Percentiles rank a stretch among this genome's conserved stretches.
phyloP scores from a whole-genome alignment of 2,888 invertebrate genomes.

The Callyntrura sp. region DNA sequence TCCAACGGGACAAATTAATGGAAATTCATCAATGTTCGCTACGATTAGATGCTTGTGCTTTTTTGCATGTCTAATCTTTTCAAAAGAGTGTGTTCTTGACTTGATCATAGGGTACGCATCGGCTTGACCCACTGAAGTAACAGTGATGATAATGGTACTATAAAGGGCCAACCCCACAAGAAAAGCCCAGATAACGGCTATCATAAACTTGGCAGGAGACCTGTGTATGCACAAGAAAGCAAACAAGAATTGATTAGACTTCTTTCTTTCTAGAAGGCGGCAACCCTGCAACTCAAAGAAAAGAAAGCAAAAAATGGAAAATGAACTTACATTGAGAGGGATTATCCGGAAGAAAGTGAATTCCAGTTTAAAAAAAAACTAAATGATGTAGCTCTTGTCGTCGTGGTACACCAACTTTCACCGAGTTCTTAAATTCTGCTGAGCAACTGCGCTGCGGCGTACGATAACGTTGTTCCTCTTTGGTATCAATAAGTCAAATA shows the following conservation, averaged over 20 bases:
- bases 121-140: background rate
- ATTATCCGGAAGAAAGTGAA: background rate
- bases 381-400: background rate
- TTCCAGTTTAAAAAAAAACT: background rate
- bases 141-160: background rate
- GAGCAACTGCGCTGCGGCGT: background rate
- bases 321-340: constrained; percentile 4
- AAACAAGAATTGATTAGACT: background rate
- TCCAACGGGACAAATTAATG: constrained; percentile 51
- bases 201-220: background rate
- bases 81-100: constrained; percentile 47
- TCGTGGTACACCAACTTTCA: background rate
- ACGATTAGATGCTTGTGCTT: constrained; percentile 52
- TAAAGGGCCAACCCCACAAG: background rate
- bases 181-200: background rate
- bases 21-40: constrained; percentile 57
- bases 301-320: background rate
- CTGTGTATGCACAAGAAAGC: background rate
- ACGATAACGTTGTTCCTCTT: constrained; percentile 15
- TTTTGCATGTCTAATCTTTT: constrained; percentile 54
- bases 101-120: constrained; percentile 54
- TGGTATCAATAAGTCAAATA: constrained; percentile 3
- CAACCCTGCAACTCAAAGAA: background rate
- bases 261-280: background rate
- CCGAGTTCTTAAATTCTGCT: background rate